Percentiles rank a stretch among this genome's conserved stretches.
phyloP scores from a whole-genome alignment of 2,888 invertebrate species.

The Pteria penguin region DNA sequence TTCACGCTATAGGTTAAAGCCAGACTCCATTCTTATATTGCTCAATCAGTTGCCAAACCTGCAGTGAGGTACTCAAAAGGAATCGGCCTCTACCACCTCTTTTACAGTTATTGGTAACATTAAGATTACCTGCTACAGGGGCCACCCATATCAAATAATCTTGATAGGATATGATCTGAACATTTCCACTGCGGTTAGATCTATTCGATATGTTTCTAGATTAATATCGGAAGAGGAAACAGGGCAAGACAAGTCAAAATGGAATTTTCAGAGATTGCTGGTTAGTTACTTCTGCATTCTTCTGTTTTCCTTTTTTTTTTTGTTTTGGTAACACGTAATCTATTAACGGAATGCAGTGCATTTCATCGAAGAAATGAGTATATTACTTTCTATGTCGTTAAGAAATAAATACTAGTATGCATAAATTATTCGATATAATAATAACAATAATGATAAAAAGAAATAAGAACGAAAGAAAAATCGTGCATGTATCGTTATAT shows the following conservation, averaged over 20 bases:
- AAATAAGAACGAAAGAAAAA: too few species aligned
- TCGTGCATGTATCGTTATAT: too few species aligned
- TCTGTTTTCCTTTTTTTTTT: too few species aligned
- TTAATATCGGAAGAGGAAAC: neutral
- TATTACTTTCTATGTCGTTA: too few species aligned
- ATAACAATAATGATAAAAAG: too few species aligned
- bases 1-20: neutral
- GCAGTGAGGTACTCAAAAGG: neutral
- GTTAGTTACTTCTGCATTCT: neutral
- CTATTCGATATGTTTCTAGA: neutral
- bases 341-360: too few species aligned
- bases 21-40: neutral
- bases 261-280: neutral
- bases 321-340: too few species aligned
- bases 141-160: neutral
- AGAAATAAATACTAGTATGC: too few species aligned
- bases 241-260: neutral
- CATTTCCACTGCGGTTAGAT: neutral
- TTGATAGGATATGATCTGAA: neutral
- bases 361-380: too few species aligned
- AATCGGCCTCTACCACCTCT: conserved; percentile 3
- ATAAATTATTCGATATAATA: too few species aligned
- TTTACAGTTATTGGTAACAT: neutral
- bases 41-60: neutral
- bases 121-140: neutral